Evolutionary conservation across 2,113 vertebrate genomes (phyloP).

Genomic region (Alouatta palliata): DNA sequence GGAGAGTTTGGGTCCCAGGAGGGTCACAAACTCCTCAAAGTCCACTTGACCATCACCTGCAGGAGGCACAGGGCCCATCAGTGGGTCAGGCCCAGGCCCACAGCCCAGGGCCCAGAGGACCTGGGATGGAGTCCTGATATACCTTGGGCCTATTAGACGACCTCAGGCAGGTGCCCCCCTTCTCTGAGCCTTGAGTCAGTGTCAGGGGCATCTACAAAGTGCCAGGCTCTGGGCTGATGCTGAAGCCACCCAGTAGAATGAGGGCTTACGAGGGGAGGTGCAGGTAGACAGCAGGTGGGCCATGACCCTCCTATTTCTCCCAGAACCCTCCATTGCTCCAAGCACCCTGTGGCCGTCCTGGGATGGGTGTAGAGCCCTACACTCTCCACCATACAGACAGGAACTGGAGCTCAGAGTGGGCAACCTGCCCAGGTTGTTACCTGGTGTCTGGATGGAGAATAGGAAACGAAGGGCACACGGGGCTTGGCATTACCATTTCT

Average conservation of each 20-base stretch:
- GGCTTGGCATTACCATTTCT: neutral
- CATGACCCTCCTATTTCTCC: neutral
- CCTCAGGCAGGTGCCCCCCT: neutral
- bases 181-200: neutral
- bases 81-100: neutral
- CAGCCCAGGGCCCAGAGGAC: neutral
- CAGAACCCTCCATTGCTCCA: neutral
- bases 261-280: neutral
- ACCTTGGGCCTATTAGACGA: neutral
- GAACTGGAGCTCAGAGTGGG: neutral
- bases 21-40: slow-evolving; percentile 98
- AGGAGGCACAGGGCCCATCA: neutral
- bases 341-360: neutral
- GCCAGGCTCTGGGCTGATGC: neutral
- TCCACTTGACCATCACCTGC: slow-evolving; percentile 97
- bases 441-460: neutral
- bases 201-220: neutral
- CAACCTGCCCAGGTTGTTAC: neutral
- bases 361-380: neutral
- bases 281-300: neutral
- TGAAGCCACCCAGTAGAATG: neutral
- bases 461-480: neutral
- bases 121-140: neutral
- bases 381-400: neutral
- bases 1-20: slow-evolving; percentile 97